Conservation (phyloP, 2,888 invertebrate genomes). For the Drosophila flavopinicola region DNA sequence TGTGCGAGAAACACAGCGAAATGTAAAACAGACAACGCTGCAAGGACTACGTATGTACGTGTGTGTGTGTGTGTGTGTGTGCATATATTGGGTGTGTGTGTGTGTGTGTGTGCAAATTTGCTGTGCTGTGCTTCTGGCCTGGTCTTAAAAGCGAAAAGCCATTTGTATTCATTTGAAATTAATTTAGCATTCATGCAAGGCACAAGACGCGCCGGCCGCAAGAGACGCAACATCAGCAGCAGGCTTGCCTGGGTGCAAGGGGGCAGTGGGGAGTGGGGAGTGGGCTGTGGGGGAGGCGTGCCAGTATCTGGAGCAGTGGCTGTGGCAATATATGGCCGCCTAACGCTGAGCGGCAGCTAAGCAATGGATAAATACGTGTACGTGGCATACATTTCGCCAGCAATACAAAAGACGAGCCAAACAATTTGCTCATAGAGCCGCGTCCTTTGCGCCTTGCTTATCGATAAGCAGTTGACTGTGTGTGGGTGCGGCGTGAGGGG, state of each 20-base stretch:
- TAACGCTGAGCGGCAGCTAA: conserved; percentile 65
- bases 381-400: conserved; percentile 75
- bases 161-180: conserved; percentile 80
- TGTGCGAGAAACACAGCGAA: conserved; percentile 60
- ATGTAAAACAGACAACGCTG: conserved; percentile 71
- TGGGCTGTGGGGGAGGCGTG: conserved; percentile 1
- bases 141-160: conserved; percentile 80
- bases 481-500: conserved; percentile 15
- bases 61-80: conserved; percentile 6
- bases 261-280: background rate
- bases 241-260: background rate
- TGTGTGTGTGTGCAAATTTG: conserved; percentile 37
- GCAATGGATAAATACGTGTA: conserved; percentile 80
- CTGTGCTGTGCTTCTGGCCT: conserved; percentile 44
- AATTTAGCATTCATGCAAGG: conserved; percentile 79
- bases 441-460: conserved; percentile 51
- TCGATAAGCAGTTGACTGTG: conserved; percentile 76
- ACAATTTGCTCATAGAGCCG: conserved; percentile 43
- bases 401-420: conserved; percentile 49
- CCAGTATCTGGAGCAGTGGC: conserved; percentile 15
- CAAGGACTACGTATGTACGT: conserved; percentile 29
- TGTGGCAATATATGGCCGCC: conserved; percentile 65
- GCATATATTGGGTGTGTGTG: too few species aligned
- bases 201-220: conserved; percentile 54
- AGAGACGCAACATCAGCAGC: conserved; percentile 57